Evolutionary conservation across 2,797 vertebrate species (phyloP).

Genomic region (Phalloptychus januarius): DNA sequence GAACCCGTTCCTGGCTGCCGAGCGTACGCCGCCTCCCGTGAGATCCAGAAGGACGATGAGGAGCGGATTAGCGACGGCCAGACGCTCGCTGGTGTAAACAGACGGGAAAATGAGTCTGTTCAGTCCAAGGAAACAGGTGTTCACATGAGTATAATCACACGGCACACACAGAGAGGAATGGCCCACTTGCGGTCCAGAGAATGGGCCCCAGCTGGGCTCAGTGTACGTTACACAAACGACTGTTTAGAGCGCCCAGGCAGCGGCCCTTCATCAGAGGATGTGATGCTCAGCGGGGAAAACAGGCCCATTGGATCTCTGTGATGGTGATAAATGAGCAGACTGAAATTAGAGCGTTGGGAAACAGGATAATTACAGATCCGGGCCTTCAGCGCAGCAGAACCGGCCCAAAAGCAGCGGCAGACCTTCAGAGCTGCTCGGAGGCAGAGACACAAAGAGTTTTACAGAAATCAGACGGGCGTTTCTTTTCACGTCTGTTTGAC

Average conservation of each 20-base stretch:
- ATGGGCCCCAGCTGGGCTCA: slow-evolving; percentile 69
- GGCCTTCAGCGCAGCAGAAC: slow-evolving; percentile 19
- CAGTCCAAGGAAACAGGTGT: slow-evolving; percentile 81
- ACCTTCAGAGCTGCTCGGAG: background rate
- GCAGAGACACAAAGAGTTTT: slow-evolving; percentile 2
- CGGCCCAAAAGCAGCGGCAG: background rate
- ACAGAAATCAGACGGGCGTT: slow-evolving; percentile 41
- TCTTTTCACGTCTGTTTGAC: slow-evolving; percentile 34
- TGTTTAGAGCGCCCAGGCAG: slow-evolving; percentile 48
- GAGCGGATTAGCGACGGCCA: slow-evolving; percentile 43
- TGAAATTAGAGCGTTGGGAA: slow-evolving; percentile 63
- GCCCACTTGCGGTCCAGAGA: slow-evolving; percentile 58
- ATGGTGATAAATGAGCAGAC: slow-evolving; percentile 67
- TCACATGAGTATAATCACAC: slow-evolving; percentile 60
- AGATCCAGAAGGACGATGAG: slow-evolving; percentile 21
- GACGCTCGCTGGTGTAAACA: slow-evolving; percentile 51
- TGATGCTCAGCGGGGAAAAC: slow-evolving; percentile 67
- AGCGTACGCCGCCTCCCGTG: slow-evolving; percentile 41
- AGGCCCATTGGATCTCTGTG: slow-evolving; percentile 51
- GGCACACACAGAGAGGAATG: slow-evolving; percentile 44
- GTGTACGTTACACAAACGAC: slow-evolving; percentile 61
- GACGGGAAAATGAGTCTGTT: slow-evolving; percentile 56
- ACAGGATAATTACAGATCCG: slow-evolving; percentile 59
- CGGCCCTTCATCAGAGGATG: slow-evolving; percentile 70
- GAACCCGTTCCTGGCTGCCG: slow-evolving; percentile 40